Conservation (phyloP, 2,888 invertebrate species). For the Cephus sareptanus region DNA sequence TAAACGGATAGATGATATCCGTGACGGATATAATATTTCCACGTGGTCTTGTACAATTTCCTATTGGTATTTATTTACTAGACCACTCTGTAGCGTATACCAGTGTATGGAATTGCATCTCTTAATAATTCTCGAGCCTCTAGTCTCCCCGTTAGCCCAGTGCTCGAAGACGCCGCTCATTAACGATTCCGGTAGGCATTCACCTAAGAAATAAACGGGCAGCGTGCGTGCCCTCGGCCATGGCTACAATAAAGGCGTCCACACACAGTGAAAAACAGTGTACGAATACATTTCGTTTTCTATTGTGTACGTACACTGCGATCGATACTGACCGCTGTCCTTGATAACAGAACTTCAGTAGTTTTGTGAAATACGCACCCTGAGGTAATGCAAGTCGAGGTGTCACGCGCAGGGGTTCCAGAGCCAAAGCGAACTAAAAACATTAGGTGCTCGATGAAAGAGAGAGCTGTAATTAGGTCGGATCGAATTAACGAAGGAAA, state of each 20-base stretch:
- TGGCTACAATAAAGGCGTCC: background rate
- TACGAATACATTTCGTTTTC: background rate
- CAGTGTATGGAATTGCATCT: background rate
- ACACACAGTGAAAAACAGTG: background rate
- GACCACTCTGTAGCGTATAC: background rate
- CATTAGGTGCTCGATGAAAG: background rate
- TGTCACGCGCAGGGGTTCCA: background rate
- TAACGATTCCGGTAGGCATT: background rate
- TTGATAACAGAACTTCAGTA: background rate
- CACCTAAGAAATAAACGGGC: background rate
- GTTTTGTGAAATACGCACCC: background rate
- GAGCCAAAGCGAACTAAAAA: background rate
- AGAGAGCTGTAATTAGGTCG: background rate
- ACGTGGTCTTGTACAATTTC: conserved; percentile 13
- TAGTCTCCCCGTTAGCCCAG: background rate
- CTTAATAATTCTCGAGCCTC: background rate
- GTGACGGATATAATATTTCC: conserved; percentile 47
- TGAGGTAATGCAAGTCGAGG: background rate
- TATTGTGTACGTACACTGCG: background rate
- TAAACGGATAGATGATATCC: conserved; percentile 35
- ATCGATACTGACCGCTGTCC: conserved; percentile 22
- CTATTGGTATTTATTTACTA: background rate
- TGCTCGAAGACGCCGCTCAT: background rate
- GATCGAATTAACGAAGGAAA: background rate
- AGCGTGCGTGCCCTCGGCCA: background rate